Base-by-base conservation (phyloP, 1,140 invertebrate species). In the Aphis craccivora region DNA sequence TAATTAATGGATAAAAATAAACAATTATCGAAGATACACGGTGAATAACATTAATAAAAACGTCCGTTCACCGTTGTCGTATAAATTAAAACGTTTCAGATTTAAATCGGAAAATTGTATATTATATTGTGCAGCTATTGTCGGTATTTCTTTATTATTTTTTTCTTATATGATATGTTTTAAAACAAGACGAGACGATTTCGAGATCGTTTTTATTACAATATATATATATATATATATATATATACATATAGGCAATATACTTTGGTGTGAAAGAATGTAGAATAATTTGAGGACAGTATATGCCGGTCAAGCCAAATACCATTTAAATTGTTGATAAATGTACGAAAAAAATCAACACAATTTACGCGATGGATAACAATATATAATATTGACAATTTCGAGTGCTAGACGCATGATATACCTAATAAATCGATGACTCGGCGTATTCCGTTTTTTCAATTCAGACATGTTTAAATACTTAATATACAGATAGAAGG, bases 61-160 rank as follows among this genome's bases (percentile, higher is more conserved):
- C 76, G 76, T 81, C 76, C 35, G 14, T 81, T 81, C n/a, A 35
- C 76, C 76, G 76, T 18, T 37, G 35, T 37, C 35, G 76, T 37
- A 81, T 81, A 81, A 81, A 81, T 81, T 81, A 81, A 81, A 81
- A 81, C 35, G 76, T 81, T 67, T 67, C 60, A 67, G 60, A 67
- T 67, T 67, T 67, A 67, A 67, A 67, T 67, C 60, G 60, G 30
- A n/a, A 67, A 67, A 67, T 67, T 67, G 60, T 67, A 67, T 67
- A 67, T 67, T 30, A 30, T n/a, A 67, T 67, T 67, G 30, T 67
- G 60, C 60, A 11, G 60, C 60, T 14, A 67, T 67, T 67, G 60
- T 67, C 60, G 60, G 60, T 67, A n/a, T 67, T 67, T 67, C 30
- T 67, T n/a, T 67, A 9, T 67, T 67, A n/a, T 51, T 45, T 45